phyloP scores from a whole-genome alignment of 37 sponge, comb jelly and placozoan genomes.

The Bolinopsis microptera region DNA sequence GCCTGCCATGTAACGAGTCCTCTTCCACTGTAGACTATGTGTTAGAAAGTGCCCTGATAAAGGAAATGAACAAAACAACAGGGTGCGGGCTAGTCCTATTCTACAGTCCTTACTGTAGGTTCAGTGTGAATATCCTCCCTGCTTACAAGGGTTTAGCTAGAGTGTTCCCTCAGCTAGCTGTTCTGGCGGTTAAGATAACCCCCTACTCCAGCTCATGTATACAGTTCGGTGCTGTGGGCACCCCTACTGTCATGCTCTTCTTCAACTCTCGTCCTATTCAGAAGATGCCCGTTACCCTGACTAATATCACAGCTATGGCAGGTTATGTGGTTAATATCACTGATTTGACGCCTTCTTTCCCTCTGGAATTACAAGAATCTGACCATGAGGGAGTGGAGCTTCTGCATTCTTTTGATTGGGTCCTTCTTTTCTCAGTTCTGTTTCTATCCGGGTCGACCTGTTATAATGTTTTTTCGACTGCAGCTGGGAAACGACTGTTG shows the following conservation, averaged over 20 bases:
- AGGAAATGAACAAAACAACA: not conserved
- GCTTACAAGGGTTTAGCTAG: constrained; percentile 3
- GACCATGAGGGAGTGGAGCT: constrained; percentile 33
- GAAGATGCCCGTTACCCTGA: not conserved
- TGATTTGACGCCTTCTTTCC: not conserved
- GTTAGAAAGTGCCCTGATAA: not conserved
- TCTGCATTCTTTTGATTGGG: constrained; percentile 22
- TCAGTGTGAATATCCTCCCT: constrained; percentile 4
- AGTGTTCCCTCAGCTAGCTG: not conserved
- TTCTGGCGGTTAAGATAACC: constrained; percentile 11
- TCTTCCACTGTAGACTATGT: not conserved
- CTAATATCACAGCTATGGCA: not conserved
- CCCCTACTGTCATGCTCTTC: constrained; percentile 52
- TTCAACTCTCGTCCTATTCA: not conserved
- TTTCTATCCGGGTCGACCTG: constrained; percentile 11
- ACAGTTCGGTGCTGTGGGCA: constrained; percentile 50
- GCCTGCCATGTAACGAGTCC: not conserved
- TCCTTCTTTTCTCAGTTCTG: not conserved
- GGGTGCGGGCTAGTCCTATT: constrained; percentile 11
- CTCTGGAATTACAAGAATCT: not conserved
- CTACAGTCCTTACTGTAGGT: constrained; percentile 44
- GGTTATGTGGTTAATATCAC: constrained; percentile 38
- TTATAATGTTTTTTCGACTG: constrained; percentile 20
- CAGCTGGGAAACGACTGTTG: not conserved
- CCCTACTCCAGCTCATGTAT: constrained; percentile 61